Base-by-base conservation (phyloP, 2,888 invertebrate genomes). In the Polydesmus complanatus region DNA sequence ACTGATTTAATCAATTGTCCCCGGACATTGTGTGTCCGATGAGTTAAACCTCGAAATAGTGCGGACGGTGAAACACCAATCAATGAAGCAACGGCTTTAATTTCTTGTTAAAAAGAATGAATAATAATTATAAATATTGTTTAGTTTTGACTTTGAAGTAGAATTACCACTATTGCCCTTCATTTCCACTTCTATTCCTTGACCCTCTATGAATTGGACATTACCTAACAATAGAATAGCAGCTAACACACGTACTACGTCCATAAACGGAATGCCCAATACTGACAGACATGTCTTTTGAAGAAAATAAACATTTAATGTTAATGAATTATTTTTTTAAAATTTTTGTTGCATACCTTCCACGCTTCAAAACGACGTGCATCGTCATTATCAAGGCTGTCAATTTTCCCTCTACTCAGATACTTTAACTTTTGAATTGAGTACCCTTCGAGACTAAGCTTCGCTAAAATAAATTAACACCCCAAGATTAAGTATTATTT, bases 171-270 rank as follows among this genome's bases (percentile, higher is more conserved):
- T 69, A 74, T 88, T 89, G 23, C 86, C 87, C 68, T 84, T 83
- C 26, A 88, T 84, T 68, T 86, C 85, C 23, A 74, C 69, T 61
- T 75, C 75, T 26, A 73, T 67, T 56, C 74, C 74, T 57, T 70
- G 82, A 1, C 86, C 84, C 73, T 91, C 91, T 57, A 84, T 79
- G 74, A 93, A 94, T 72, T 86, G 85, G 66, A 95, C 86, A 76
- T 95, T 95, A 62, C 95, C 95, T 63, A 95, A 80, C 63, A 95
- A 79, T 66, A 95, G 76, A 60, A 94, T 89, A 2, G 93, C 92
- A 18, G 92, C 88, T 67, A 95, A 76, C 22, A 95, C 91, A 67
- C 94, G 80, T 60, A 94, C 88, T 54, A 95, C 92, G 75, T 95
- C 94, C 73, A 91, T 76, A 74, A 93, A 93, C 1, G 94, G 93